Conservation (phyloP, 2,113 vertebrate species). For the Rhineura floridana region DNA sequence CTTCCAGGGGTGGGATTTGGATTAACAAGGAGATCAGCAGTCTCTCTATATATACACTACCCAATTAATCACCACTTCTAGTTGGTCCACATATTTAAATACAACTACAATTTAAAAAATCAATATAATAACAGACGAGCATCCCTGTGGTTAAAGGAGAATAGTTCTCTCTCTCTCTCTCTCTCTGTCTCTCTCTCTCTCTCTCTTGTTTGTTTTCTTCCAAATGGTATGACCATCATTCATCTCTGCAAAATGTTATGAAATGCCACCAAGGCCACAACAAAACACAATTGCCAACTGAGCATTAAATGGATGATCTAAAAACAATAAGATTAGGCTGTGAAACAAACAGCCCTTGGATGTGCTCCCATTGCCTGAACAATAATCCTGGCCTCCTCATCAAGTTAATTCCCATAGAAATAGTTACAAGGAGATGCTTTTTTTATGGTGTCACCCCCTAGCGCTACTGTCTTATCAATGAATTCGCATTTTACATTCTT, state of each 20-base stretch:
- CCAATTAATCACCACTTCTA: too few relatives aligned
- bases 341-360: neutral
- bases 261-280: neutral
- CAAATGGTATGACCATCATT: neutral
- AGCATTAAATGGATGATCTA: neutral
- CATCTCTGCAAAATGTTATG: neutral
- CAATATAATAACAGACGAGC: too few relatives aligned
- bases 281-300: neutral
- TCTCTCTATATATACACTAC: too few relatives aligned
- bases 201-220: neutral
- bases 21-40: too few relatives aligned
- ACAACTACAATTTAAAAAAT: too few relatives aligned
- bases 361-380: fast-evolving
- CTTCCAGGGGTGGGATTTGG: too few relatives aligned
- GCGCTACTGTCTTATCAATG: fast-evolving
- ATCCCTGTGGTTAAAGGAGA: neutral
- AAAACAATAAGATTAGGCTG: neutral
- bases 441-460: neutral
- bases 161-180: neutral
- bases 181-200: neutral
- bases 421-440: fast-evolving
- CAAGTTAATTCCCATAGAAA: neutral
- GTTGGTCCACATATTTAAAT: too few relatives aligned
- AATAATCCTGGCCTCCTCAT: neutral
- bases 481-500: neutral